Percentiles rank a stretch among this genome's conserved stretches.
phyloP scores from a whole-genome alignment of 2,888 invertebrate species.

The Eupelmus urozonus region DNA sequence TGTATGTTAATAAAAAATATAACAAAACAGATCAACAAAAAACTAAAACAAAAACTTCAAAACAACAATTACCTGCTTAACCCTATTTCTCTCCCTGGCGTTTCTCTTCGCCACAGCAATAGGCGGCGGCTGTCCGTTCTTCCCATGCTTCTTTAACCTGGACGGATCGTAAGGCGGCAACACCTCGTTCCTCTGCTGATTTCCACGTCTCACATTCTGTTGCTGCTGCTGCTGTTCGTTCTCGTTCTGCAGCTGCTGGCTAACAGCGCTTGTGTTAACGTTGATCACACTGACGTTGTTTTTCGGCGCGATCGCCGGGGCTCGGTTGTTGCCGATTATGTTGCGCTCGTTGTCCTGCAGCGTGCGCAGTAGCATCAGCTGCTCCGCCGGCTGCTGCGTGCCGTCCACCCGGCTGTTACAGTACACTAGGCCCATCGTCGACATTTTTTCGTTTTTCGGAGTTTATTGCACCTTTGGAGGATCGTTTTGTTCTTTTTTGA shows the following conservation, averaged over 20 bases:
- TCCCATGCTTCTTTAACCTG: constrained; percentile 75
- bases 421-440: constrained; percentile 73
- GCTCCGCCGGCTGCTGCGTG: constrained; percentile 69
- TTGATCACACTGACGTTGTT: constrained; percentile 60
- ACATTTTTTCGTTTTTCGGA: constrained; percentile 71
- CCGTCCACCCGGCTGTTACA: constrained; percentile 71
- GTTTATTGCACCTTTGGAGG: constrained; percentile 5
- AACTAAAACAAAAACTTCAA: not conserved
- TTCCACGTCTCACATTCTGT: constrained; percentile 28
- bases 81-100: constrained; percentile 94
- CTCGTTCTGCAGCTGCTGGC: constrained; percentile 15
- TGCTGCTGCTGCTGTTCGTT: constrained; percentile 34
- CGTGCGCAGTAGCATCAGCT: constrained; percentile 73
- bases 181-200: constrained; percentile 61
- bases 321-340: constrained; percentile 70
- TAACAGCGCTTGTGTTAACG: constrained; percentile 61
- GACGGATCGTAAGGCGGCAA: constrained; percentile 78
- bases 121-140: constrained; percentile 82
- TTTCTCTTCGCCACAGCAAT: constrained; percentile 92
- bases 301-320: constrained; percentile 65
- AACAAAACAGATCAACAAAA: not conserved
- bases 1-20: no score
- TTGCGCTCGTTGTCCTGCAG: constrained; percentile 75
- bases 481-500: no score
- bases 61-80: constrained; percentile 91